Conservation (phyloP, 1,140 invertebrate genomes). For the Ridgeia piscesae region DNA sequence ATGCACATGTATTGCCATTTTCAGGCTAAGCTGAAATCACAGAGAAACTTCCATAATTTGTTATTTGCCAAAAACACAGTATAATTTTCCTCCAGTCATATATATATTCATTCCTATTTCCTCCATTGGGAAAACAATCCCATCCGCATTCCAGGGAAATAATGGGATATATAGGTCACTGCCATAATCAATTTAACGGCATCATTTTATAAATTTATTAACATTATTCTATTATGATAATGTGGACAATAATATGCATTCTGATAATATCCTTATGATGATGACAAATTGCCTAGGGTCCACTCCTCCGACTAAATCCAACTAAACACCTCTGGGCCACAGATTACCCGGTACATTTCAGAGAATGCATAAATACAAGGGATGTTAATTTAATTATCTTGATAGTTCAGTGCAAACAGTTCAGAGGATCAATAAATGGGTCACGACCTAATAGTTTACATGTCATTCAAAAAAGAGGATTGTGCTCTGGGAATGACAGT, state of each 20-base stretch:
- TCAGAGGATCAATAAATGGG: neutral
- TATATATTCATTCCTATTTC: neutral
- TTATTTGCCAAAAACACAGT: neutral
- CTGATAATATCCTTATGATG: neutral
- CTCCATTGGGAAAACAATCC: neutral
- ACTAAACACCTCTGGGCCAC: neutral
- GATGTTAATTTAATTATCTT: neutral
- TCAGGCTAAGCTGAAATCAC: too few species aligned
- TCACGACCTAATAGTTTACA: neutral
- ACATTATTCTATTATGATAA: neutral
- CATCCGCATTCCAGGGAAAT: neutral
- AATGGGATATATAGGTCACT: neutral
- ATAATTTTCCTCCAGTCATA: neutral
- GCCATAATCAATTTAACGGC: neutral
- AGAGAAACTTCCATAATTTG: too few species aligned
- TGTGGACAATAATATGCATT: neutral
- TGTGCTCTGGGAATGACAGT: neutral
- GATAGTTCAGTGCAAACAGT: neutral
- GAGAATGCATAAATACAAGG: neutral
- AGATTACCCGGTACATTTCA: neutral
- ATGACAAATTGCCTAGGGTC: neutral
- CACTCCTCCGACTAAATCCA: neutral
- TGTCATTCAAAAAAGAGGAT: neutral
- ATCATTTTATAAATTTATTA: neutral
- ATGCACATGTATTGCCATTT: too few species aligned